phyloP scores from a whole-genome alignment of 2,113 vertebrate species.

The Oceanodroma tethys region DNA sequence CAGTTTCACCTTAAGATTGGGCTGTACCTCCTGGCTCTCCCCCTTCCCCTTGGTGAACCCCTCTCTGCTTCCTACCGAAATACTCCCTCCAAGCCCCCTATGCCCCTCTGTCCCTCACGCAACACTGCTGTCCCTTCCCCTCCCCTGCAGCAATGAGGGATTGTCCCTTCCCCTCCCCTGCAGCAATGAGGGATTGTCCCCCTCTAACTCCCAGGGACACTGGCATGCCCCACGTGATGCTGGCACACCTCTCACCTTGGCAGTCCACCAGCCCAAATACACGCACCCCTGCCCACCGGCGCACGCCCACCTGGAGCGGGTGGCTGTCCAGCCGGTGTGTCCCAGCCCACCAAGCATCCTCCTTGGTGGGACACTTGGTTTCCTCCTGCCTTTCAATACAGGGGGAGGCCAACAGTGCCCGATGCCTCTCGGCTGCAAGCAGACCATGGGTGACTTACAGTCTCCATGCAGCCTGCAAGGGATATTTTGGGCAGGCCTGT shows the following conservation, averaged over 20 bases:
- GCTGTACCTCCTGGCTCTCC: not conserved
- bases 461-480: not conserved
- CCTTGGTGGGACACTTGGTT: not conserved
- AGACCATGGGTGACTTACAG: not conserved
- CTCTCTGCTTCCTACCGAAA: not conserved
- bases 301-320: not conserved
- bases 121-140: not conserved
- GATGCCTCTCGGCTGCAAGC: not conserved
- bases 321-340: not conserved
- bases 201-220: not conserved
- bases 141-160: not conserved
- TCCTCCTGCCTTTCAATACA: not conserved
- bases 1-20: not conserved
- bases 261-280: not conserved
- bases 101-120: not conserved
- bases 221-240: not conserved
- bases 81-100: not conserved
- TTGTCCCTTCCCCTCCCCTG: not conserved
- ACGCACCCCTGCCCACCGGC: fast-evolving
- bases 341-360: not conserved
- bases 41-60: not conserved
- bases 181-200: not conserved
- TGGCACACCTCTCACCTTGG: not conserved
- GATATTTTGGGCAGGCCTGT: not conserved
- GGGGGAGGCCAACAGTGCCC: not conserved